Conservation (phyloP, 2,888 invertebrate species). For the Apocheima hispidaria region DNA sequence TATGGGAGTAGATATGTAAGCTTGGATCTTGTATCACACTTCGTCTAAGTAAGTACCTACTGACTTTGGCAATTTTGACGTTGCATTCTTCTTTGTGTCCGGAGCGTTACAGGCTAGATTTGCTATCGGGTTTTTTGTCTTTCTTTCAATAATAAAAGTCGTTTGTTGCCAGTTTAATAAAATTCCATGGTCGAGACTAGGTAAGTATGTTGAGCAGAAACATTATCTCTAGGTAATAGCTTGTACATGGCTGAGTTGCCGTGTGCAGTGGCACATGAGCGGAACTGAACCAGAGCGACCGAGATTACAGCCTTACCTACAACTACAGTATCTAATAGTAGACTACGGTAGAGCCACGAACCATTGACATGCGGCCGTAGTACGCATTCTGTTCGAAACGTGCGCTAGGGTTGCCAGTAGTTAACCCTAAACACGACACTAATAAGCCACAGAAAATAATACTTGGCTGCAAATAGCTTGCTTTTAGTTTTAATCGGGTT, state of each 20-base stretch:
- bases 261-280: constrained; percentile 6
- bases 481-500: background rate
- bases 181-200: background rate
- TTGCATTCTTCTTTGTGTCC: too few species aligned
- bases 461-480: background rate
- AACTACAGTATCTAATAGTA: constrained; percentile 22
- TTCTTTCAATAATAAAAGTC: too few species aligned
- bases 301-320: constrained; percentile 30
- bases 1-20: too few species aligned
- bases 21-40: too few species aligned
- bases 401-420: constrained; percentile 21
- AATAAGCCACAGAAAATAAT: too few species aligned
- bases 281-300: constrained; percentile 32
- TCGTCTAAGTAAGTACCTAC: too few species aligned
- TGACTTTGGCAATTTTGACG: too few species aligned
- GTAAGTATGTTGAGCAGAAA: too few species aligned
- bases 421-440: background rate
- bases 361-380: constrained; percentile 34
- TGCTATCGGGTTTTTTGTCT: too few species aligned
- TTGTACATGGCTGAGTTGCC: constrained; percentile 1
- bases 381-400: constrained; percentile 30
- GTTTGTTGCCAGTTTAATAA: too few species aligned
- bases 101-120: too few species aligned
- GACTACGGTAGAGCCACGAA: constrained; percentile 38
- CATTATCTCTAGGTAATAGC: too few species aligned